Evolutionary conservation across 2,113 vertebrate genomes (phyloP).

Genomic region (Pantherophis guttatus): DNA sequence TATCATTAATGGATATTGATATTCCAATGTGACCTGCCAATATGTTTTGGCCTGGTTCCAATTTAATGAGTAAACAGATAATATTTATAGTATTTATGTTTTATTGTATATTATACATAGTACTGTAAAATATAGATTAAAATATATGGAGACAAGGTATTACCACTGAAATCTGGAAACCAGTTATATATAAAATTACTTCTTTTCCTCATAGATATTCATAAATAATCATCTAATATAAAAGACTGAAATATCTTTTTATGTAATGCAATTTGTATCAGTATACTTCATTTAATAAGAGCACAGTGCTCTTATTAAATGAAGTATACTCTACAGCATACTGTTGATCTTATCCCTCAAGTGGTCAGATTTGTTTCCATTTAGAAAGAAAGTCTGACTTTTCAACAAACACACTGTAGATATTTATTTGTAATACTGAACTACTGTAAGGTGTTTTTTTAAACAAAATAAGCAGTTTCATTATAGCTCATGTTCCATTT

Average conservation of each 20-base stretch:
- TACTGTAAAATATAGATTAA: not conserved
- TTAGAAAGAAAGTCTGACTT: not conserved
- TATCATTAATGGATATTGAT: not conserved
- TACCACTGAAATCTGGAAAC: not conserved
- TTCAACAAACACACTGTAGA: not conserved
- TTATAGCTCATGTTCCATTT: not conserved
- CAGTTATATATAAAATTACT: not conserved
- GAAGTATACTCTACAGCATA: not conserved
- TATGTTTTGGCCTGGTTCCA: not conserved
- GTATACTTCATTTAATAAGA: not conserved
- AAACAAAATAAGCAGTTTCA: not conserved
- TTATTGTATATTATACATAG: not conserved
- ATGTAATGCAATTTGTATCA: not conserved
- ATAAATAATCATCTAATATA: not conserved
- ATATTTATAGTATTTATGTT: not conserved
- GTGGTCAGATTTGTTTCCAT: not conserved
- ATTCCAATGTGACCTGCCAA: not conserved
- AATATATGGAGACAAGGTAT: not conserved
- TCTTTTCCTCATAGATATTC: not conserved
- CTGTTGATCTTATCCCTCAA: not conserved
- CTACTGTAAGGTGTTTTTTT: not conserved
- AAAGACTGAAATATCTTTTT: not conserved
- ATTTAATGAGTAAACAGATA: not conserved
- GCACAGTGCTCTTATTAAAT: not conserved
- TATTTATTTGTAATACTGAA: conserved; percentile 18